Percentiles rank a stretch among this genome's conserved stretches.
phyloP scores from a whole-genome alignment of 2,797 vertebrate species.

The Galaxias olidus region DNA sequence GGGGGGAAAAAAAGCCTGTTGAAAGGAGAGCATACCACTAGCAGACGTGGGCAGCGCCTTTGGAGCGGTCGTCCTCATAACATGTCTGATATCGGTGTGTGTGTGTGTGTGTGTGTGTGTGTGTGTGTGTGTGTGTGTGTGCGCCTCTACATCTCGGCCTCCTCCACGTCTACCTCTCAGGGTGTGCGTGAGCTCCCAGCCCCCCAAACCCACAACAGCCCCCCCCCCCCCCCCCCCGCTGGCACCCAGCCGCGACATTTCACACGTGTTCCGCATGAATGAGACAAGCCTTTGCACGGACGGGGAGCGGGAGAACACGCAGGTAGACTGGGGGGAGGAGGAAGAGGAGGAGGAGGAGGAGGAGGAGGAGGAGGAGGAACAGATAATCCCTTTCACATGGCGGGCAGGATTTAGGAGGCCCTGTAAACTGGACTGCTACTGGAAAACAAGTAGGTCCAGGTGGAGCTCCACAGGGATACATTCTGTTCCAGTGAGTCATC shows the following conservation, averaged over 20 bases:
- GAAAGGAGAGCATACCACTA: no score
- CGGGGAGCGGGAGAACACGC: background rate
- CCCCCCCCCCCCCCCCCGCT: constrained; percentile 5
- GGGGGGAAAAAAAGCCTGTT: no score
- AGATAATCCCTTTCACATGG: constrained; percentile 27
- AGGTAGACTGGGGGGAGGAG: constrained; percentile 7
- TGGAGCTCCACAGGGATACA: background rate
- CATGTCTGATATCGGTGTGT: no score
- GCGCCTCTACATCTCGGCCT: background rate
- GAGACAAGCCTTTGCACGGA: constrained; percentile 1
- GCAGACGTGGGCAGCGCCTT: no score
- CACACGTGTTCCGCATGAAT: constrained; percentile 45
- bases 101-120: no score
- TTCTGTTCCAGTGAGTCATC: no score
- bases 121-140: no score
- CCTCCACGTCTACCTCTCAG: background rate
- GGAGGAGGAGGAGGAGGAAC: constrained; percentile 19
- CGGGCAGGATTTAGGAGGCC: constrained; percentile 16
- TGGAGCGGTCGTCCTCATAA: no score
- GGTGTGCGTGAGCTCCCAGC: constrained; percentile 5
- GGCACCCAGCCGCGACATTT: constrained; percentile 33
- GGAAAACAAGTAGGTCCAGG: constrained; percentile 7
- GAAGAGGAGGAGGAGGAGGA: constrained; percentile 22
- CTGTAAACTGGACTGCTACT: constrained; percentile 23
- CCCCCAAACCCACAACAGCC: constrained; percentile 7